Evolutionary conservation across 2,113 vertebrate species (phyloP), one percentile per base, ranked within the genome.

Genomic region (Bubo blakistoni): DNA sequence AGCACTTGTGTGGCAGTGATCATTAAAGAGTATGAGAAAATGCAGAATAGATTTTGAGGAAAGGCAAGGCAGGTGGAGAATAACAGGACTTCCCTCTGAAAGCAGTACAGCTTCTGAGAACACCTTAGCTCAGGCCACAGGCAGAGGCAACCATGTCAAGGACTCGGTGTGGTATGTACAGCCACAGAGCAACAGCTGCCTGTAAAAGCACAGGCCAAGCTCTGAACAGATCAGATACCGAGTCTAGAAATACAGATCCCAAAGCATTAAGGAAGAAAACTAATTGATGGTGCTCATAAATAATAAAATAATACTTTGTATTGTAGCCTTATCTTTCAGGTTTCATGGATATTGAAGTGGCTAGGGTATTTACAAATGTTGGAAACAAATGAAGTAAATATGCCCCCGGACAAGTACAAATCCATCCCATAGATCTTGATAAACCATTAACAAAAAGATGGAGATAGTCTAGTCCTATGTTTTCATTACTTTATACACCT

Each of bases 401-500:
- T 18, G 30, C 5, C 58, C 13, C 20, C 21, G 67, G 61, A 72
- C 13, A 81, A 69, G 40, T 59, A 74, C 26, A 81, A 92, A 93
- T 86, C 32, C 40, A 80, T 46, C 13, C 7, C 25, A 72, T 40
- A 15, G 11, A 58, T 90, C 72, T 88, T 84, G 44, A 94, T 81
- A 93, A 92, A 67, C 16, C 29, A 69, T 76, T 86, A 89, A 36
- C n/a, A 86, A 86, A 81, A 74, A 62, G 58, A 51, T 57, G 7
- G 57, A 90, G 55, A 32, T 66, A 81, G 65, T 65, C 36, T 83
- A 81, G 49, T 77, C 25, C 11, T 66, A 40, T 42, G 13, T 81
- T 96, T 95, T 92, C 42, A 61, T 94, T 96, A 80, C 54, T 94
- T 85, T 95, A 55, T 92, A 77, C 44, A 93, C n/a, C 69, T 76